Percentiles rank a stretch among this genome's conserved stretches.
Conservation (phyloP, 2,797 vertebrate species). For the Gouania willdenowi region DNA sequence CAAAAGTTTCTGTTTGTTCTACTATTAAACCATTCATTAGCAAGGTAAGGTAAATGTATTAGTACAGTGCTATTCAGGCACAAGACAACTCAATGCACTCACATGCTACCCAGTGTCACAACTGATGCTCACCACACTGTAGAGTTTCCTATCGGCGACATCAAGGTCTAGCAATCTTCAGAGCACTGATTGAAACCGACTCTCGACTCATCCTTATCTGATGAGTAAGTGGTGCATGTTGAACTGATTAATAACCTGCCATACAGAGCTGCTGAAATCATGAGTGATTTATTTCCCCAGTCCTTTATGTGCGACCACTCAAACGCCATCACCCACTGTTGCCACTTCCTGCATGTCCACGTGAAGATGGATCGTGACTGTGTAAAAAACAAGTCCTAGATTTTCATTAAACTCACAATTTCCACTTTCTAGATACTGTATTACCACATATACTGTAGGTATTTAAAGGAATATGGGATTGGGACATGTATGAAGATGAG, state of each 20-base stretch:
- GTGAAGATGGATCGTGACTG: slow-evolving; percentile 3
- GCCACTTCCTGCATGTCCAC: slow-evolving; percentile 6
- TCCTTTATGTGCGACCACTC: slow-evolving; percentile 13
- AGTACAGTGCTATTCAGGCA: no score
- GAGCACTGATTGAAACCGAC: slow-evolving; percentile 37
- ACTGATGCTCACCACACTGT: slow-evolving; percentile 11
- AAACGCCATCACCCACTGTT: background rate
- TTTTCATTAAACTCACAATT: slow-evolving; percentile 13
- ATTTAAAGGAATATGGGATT: slow-evolving; percentile 26
- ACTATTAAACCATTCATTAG: no score
- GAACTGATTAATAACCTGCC: slow-evolving; percentile 55
- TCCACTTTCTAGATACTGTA: slow-evolving; percentile 36
- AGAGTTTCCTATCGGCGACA: slow-evolving; percentile 34
- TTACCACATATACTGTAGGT: slow-evolving; percentile 17
- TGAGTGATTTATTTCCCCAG: slow-evolving; percentile 44
- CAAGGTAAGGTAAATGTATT: no score
- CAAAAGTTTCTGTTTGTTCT: no score
- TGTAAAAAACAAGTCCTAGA: slow-evolving; percentile 12
- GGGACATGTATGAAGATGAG: slow-evolving; percentile 14
- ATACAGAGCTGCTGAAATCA: slow-evolving; percentile 25
- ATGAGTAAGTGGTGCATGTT: slow-evolving; percentile 45
- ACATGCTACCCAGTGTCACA: slow-evolving; percentile 3
- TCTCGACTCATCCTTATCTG: slow-evolving; percentile 45
- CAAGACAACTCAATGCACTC: no score
- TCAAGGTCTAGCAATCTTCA: slow-evolving; percentile 7